Percentiles rank a stretch among this genome's conserved stretches.
These are phyloP conservation scores for Galerucella pusilla DNA, from an alignment of 2,888 invertebrate species.

Conservation along the genomic window DNA sequence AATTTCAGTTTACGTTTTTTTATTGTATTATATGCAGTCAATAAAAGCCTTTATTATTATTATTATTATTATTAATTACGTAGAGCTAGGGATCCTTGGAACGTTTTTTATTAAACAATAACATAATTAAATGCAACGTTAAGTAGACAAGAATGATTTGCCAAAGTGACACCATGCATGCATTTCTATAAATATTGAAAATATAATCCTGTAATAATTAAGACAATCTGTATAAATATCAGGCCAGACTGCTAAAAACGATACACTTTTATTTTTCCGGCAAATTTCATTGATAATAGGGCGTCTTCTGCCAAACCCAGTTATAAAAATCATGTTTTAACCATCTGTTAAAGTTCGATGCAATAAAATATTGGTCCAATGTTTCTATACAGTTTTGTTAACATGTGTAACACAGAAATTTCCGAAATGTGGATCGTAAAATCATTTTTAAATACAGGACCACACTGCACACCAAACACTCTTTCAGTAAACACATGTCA, in stretches of 20 bases:
- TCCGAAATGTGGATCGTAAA: constrained; percentile 43
- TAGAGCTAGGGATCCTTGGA: too few species aligned
- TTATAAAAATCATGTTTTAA: constrained; percentile 42
- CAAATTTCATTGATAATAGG: constrained; percentile 13
- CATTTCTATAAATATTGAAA: too few species aligned
- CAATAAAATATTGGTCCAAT: constrained; percentile 44
- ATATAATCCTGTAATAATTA: background rate
- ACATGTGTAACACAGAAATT: constrained; percentile 46
- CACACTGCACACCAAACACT: constrained; percentile 34
- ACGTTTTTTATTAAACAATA: too few species aligned
- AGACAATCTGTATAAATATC: background rate
- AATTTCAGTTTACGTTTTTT: too few species aligned
- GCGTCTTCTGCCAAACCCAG: constrained; percentile 24
- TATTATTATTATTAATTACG: too few species aligned
- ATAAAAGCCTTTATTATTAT: too few species aligned
- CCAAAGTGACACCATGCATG: too few species aligned
- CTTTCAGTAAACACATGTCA: constrained; percentile 44
- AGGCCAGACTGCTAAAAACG: background rate
- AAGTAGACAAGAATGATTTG: too few species aligned
- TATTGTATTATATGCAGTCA: too few species aligned
- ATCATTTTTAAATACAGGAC: constrained; percentile 35
- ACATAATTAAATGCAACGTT: too few species aligned
- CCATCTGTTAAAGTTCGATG: constrained; percentile 42
- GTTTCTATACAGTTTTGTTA: constrained; percentile 30
- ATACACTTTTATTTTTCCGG: background rate